A percentile compares a stretch with the other conserved stretches of the same genome.
These are phyloP conservation scores for Bombyx mandarina DNA, from an alignment of 1,140 invertebrate genomes.

Conservation along the genomic window DNA sequence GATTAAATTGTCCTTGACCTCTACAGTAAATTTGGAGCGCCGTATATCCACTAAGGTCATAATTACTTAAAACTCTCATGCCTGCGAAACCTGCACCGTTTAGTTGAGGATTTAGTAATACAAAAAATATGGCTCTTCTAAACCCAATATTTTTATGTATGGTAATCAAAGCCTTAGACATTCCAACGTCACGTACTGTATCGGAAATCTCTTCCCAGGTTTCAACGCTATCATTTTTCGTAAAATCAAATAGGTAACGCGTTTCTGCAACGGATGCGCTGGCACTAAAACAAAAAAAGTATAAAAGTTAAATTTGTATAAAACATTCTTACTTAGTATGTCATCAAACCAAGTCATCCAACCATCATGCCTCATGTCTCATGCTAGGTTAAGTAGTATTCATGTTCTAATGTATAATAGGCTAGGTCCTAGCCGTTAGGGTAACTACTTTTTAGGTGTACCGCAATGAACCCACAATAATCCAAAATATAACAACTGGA, in stretches of 20 bases:
- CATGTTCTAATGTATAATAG: too few relatives aligned
- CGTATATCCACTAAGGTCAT: slow-evolving; percentile 67
- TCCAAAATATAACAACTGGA: too few relatives aligned
- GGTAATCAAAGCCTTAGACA: slow-evolving; percentile 75
- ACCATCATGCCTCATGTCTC: too few relatives aligned
- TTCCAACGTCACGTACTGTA: slow-evolving; percentile 75
- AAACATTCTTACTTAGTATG: background rate
- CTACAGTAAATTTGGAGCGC: slow-evolving; percentile 72
- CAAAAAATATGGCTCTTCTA: slow-evolving; percentile 77
- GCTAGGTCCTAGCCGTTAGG: too few relatives aligned
- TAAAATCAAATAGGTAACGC: slow-evolving; percentile 56
- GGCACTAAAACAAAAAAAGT: slow-evolving; percentile 4
- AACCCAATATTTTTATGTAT: slow-evolving; percentile 74
- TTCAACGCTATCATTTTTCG: slow-evolving; percentile 43
- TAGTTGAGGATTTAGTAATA: slow-evolving; percentile 77
- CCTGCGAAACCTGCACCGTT: slow-evolving; percentile 82
- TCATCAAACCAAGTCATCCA: background rate
- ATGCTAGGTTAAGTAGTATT: too few relatives aligned
- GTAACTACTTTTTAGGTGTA: too few relatives aligned
- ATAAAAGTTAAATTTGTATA: background rate
- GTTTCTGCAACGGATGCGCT: slow-evolving; percentile 2
- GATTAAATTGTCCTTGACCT: slow-evolving; percentile 72
- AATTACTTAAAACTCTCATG: slow-evolving; percentile 57
- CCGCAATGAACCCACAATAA: too few relatives aligned
- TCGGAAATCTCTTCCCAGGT: slow-evolving; percentile 77